Conservation (phyloP, 2,797 vertebrate species). For the Somateria mollissima region DNA sequence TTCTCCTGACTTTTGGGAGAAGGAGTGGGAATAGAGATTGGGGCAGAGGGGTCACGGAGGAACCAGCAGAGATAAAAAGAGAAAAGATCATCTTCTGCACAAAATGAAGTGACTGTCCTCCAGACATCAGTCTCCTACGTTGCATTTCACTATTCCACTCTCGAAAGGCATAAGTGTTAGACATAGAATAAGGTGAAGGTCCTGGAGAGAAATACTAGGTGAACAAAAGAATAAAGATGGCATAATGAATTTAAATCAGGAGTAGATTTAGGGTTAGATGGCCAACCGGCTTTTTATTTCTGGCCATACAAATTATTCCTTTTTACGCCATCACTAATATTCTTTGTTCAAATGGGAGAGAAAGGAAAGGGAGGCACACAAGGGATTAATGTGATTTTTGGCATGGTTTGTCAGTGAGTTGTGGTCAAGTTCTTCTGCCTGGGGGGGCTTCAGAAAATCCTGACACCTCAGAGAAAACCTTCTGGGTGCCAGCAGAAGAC, state of each 20-base stretch:
- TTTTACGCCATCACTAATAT: background rate
- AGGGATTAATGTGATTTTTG: background rate
- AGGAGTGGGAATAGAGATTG: background rate
- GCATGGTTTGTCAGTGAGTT: background rate
- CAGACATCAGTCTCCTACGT: background rate
- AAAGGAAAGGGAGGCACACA: background rate
- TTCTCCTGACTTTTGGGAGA: constrained; percentile 7
- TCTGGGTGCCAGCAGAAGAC: background rate
- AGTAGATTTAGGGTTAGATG: background rate
- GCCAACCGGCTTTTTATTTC: background rate
- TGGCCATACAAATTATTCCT: background rate
- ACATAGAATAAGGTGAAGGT: background rate
- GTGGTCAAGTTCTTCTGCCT: background rate
- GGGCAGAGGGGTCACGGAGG: background rate
- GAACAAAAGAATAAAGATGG: background rate
- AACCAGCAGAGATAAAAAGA: background rate
- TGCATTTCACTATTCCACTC: background rate
- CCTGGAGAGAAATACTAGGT: background rate
- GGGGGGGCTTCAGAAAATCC: background rate
- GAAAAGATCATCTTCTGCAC: background rate
- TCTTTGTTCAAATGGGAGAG: background rate
- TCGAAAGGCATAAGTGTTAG: background rate
- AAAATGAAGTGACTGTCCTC: background rate
- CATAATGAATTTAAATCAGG: background rate
- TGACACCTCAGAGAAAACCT: background rate